Evolutionary conservation across 2,113 vertebrate species (phyloP), one percentile per base, ranked within the genome.

Genomic region (Phaethornis superciliosus): DNA sequence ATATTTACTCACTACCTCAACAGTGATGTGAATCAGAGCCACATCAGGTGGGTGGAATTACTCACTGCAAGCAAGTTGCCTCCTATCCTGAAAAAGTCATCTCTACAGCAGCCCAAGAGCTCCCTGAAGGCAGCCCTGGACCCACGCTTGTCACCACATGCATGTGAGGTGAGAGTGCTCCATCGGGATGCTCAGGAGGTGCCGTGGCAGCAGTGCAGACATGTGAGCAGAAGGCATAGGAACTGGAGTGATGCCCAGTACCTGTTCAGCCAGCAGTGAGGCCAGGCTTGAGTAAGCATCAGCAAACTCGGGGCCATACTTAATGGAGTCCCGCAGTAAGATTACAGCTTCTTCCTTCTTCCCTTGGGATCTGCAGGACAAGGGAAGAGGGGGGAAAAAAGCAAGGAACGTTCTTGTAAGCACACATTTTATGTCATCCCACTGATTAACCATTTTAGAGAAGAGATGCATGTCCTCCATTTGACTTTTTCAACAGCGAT

Each of bases 221-320:
- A 16, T 13, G 28, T 1, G 2, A 0, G 8, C 33, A 46, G 1
- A 22, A 51, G 49, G 35, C 35, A 33, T 0, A 0, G 28, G 65
- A 35, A 32, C 17, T 40, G 0, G 0, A 71, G 70, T 3, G 3
- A 42, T 44, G 77, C 71, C 26, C 2, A 1, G 95, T 97, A 99
- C 99, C 99, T 99, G 98, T 67, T 99, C 99, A 6, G 99, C 99
- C 30, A 99, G 96, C 27, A 99, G 97, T 0, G 99, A 99, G 13
- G 99, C 99, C 67, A 99, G 97, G 87, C 99, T 99, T 35, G 99
- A 99, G 86, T 99, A 99, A 6, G 99, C 99, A 64, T 99, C 99
- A 28, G 99, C 98, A 8, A 99, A 99, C 88, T 99, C 98, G 5
- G 98, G 98, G 28, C 99, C 99, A 0, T 98, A 98, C 49, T 96